Evolutionary conservation across 2,888 invertebrate genomes (phyloP).

Genomic region (Flabesymbios commensalis): DNA sequence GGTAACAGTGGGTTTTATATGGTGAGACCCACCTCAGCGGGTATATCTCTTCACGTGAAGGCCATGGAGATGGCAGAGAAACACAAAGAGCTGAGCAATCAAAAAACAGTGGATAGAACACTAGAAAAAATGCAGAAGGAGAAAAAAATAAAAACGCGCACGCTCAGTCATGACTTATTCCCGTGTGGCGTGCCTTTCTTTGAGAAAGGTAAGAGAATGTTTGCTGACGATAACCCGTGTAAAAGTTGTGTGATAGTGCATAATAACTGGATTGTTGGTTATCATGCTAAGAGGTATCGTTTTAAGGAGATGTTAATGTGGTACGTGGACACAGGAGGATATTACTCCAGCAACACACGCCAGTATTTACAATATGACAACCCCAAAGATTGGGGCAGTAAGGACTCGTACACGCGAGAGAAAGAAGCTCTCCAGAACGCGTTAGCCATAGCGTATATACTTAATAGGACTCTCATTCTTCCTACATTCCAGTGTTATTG

Average conservation of each 20-base stretch:
- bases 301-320: slow-evolving; percentile 18
- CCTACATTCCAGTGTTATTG: slow-evolving; percentile 15
- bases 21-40: slow-evolving; percentile 16
- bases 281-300: slow-evolving; percentile 11
- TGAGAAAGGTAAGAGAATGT: slow-evolving; percentile 13
- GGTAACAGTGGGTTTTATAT: slow-evolving; percentile 28
- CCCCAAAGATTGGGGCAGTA: slow-evolving; percentile 4
- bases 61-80: background rate
- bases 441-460: slow-evolving; percentile 12
- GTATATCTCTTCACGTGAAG: slow-evolving; percentile 12
- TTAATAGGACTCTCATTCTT: slow-evolving; percentile 10
- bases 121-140: slow-evolving; percentile 10
- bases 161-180: background rate
- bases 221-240: slow-evolving; percentile 11
- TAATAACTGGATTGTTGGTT: slow-evolving; percentile 20
- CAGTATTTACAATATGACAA: slow-evolving; percentile 10
- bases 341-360: slow-evolving; percentile 10
- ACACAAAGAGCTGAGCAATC: slow-evolving; percentile 9
- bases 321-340: slow-evolving; percentile 7
- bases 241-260: slow-evolving; percentile 18
- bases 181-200: slow-evolving; percentile 10
- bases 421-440: slow-evolving; percentile 14
- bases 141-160: background rate
- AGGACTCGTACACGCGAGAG: background rate
- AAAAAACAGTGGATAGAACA: slow-evolving; percentile 17